Evolutionary conservation across 2,113 vertebrate genomes (phyloP).

Genomic region (Bostrychus sinensis): DNA sequence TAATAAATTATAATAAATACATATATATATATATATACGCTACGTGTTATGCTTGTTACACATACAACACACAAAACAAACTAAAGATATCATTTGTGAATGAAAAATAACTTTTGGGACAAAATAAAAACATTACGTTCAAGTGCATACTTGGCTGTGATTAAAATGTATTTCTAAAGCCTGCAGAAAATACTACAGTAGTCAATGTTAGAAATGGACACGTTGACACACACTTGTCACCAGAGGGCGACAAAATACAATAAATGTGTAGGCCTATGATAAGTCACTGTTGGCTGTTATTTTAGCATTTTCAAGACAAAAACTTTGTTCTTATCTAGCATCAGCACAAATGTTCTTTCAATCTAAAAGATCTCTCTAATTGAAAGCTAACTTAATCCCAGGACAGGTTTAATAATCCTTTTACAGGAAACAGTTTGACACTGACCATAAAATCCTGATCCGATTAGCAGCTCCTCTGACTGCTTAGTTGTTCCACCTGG

Average conservation of each 20-base stretch:
- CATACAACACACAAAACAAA: no score
- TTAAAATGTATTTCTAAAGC: no score
- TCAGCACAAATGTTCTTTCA: slow-evolving; percentile 5
- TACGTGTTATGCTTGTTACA: no score
- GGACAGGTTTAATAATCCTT: slow-evolving; percentile 29
- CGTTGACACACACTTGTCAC: slow-evolving; percentile 5
- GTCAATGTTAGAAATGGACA: background rate
- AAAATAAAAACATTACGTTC: no score
- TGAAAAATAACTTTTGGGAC: no score
- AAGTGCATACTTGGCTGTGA: no score
- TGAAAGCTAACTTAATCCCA: slow-evolving; percentile 26
- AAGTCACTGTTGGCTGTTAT: no score
- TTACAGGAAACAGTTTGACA: slow-evolving; percentile 22
- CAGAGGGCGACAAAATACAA: slow-evolving; percentile 38
- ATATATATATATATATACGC: no score
- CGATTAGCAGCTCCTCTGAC: slow-evolving; percentile 20
- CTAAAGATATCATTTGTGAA: no score
- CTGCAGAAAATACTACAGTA: background rate
- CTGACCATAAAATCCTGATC: slow-evolving; percentile 21
- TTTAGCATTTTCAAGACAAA: background rate
- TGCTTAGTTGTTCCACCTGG: background rate
- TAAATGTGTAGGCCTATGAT: background rate
- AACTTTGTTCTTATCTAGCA: background rate
- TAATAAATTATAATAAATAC: no score
- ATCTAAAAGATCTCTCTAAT: slow-evolving; percentile 11